Evolutionary conservation across 2,113 vertebrate genomes (phyloP).

Genomic region (Actinemys pallida): DNA sequence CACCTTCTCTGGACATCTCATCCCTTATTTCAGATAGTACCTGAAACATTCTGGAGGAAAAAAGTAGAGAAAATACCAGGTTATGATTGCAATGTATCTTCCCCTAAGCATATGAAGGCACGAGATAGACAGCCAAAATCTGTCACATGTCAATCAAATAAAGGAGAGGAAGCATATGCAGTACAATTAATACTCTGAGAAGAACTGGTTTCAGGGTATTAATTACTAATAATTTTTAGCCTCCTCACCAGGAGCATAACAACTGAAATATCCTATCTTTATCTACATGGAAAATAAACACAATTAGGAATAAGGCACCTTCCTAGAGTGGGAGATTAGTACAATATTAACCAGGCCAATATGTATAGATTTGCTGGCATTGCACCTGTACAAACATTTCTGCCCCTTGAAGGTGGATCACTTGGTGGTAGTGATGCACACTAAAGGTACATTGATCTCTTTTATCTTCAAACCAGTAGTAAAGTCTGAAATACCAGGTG

Average conservation of each 20-base stretch:
- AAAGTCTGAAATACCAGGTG: constrained; percentile 61
- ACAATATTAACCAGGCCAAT: constrained; percentile 58
- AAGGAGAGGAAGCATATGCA: constrained; percentile 62
- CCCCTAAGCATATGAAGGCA: constrained; percentile 7
- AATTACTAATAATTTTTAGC: constrained; percentile 66
- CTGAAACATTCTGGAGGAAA: neutral
- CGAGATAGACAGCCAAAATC: constrained; percentile 50
- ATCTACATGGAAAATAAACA: constrained; percentile 39
- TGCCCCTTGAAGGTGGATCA: constrained; percentile 41
- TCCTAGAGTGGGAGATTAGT: constrained; percentile 25
- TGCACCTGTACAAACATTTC: constrained; percentile 66
- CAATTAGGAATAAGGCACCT: neutral
- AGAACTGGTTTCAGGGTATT: constrained; percentile 54
- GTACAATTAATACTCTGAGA: constrained; percentile 38
- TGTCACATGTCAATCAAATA: constrained; percentile 66
- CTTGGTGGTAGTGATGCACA: constrained; percentile 57
- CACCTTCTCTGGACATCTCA: neutral
- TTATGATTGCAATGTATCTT: constrained; percentile 29
- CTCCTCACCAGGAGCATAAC: neutral
- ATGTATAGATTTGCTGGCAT: constrained; percentile 25
- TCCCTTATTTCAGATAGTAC: neutral
- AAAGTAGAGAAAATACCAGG: neutral
- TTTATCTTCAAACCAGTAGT: constrained; percentile 62
- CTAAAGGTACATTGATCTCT: constrained; percentile 69
- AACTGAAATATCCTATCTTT: constrained; percentile 4